Conservation (phyloP, 2,797 vertebrate genomes). For the Cheirogaleus major region DNA sequence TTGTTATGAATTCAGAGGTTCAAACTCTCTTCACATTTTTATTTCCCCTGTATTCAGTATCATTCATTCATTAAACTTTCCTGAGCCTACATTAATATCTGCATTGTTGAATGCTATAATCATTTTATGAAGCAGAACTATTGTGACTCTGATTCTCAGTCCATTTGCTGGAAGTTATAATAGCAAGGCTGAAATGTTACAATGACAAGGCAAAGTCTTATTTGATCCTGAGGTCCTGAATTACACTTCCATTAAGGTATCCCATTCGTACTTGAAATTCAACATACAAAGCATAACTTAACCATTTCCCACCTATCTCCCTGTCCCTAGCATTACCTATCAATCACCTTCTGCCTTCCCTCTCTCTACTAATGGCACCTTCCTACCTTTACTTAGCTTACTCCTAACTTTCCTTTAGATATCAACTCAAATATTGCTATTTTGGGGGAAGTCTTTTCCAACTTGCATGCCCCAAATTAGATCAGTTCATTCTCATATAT, state of each 20-base stretch:
- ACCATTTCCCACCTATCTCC: neutral
- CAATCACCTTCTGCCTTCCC: neutral
- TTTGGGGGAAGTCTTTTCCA: neutral
- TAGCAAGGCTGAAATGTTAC: neutral
- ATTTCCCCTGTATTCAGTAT: neutral
- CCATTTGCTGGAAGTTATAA: neutral
- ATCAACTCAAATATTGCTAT: neutral
- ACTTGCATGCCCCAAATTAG: neutral
- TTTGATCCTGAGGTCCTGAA: neutral
- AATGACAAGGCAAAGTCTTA: neutral
- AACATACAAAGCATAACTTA: neutral
- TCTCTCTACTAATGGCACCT: neutral
- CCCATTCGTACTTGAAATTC: neutral
- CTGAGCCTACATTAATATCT: neutral
- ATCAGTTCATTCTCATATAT: neutral
- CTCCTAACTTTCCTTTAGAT: neutral
- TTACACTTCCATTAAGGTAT: neutral
- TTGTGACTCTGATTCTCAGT: neutral
- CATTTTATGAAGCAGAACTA: neutral
- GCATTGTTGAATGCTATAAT: neutral
- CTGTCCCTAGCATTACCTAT: neutral
- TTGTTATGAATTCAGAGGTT: neutral
- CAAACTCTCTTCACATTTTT: neutral
- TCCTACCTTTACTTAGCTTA: neutral
- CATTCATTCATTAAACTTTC: neutral